Evolutionary conservation across 2,113 vertebrate genomes (phyloP), one percentile per base, ranked within the genome.

Genomic region (Toxotes chatareus): DNA sequence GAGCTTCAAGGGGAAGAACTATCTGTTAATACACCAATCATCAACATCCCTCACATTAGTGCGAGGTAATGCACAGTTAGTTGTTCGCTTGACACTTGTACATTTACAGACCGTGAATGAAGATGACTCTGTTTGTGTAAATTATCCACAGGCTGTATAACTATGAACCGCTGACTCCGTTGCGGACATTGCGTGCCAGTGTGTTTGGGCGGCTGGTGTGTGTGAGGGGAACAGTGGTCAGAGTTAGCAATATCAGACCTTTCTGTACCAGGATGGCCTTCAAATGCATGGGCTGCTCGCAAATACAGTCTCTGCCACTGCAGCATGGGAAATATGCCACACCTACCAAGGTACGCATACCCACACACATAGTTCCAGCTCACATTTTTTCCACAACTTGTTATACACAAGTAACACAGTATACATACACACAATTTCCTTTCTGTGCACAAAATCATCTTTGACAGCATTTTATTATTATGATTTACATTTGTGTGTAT

Each of bases 221-320:
- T 27, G 79, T 99, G 62, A 94, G 96, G 44, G 98, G 98, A 4
- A 99, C 98, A 0, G 97, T 99, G 38, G 97, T 99, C 51, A 95
- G 98, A 32, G 97, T 99, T 62, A 96, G 98, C 90, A 99, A 96
- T 53, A 97, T 99, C 73, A 97, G 96, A 55, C 98, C 98, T 11
- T 91, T 97, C 17, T 99, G 98, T 77, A 96, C 93, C 53, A 95
- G 95, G 86, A 94, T 99, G 92, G 98, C 97, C 21, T 99, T 99
- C 77, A 87, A 86, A 16, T 99, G 98, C 84, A 93, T 92, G 49
- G 73, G 92, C 3, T 97, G 98, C 90, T 95, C 96, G 9, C 93
- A 96, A 34, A 78, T 94, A 23, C 96, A 96, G 86, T 93, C 96
- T 1, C 75, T 98, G 44, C 91, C 96, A 46, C 93, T 99, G 59